phyloP scores from a whole-genome alignment of 2,113 vertebrate genomes.

The Alaudala cheleensis region DNA sequence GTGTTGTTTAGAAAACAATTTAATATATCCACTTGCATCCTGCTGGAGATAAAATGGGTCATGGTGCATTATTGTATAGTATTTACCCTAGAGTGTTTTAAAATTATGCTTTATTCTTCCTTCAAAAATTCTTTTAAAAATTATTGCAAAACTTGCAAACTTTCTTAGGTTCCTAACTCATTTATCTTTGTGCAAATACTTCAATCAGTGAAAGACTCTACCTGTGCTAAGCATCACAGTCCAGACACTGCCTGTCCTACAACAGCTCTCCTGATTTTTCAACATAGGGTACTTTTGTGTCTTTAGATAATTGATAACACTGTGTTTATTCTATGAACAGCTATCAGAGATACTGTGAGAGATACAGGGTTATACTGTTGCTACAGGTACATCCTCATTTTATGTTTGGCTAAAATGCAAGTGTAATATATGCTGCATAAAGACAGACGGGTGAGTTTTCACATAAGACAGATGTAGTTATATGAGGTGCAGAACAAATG shows the following conservation, averaged over 20 bases:
- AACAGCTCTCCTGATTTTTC: background rate
- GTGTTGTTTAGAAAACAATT: background rate
- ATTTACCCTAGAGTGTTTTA: background rate
- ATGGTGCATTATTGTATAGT: rapidly evolving
- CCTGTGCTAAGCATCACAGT: background rate
- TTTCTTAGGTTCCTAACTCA: background rate
- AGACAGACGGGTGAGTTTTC: background rate
- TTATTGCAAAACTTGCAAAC: background rate
- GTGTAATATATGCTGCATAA: background rate
- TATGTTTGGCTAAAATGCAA: background rate
- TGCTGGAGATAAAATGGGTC: background rate
- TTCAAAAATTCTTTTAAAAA: background rate
- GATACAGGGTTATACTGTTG: background rate
- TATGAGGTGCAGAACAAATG: background rate
- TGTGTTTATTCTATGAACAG: background rate
- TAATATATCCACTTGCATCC: background rate
- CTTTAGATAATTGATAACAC: background rate
- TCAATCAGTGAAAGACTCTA: background rate
- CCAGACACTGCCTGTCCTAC: background rate
- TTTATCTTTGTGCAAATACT: background rate
- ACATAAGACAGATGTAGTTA: background rate
- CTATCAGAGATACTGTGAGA: background rate
- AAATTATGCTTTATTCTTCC: background rate
- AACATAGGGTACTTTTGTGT: background rate
- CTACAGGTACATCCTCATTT: background rate